phyloP scores from a whole-genome alignment of 1,140 invertebrate species.

The Magallana ariakensis region DNA sequence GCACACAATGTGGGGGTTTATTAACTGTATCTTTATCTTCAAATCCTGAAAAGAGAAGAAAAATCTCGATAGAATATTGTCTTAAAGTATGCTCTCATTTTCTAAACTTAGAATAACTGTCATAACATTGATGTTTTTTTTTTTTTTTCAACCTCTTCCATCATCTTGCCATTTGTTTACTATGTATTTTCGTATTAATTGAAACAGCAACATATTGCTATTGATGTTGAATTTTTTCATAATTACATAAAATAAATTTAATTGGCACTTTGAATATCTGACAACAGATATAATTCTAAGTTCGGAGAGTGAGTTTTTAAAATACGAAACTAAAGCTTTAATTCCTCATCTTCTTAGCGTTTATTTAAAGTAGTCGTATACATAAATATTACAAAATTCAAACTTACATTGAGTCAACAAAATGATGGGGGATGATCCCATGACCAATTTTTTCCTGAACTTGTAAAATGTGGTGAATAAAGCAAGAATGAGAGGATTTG shows the following conservation, averaged over 20 bases:
- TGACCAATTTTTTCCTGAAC: not conserved
- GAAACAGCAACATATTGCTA: no score
- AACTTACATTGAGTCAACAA: not conserved
- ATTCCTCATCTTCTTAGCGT: not conserved
- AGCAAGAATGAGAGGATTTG: constrained; percentile 72
- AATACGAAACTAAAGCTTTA: constrained; percentile 2
- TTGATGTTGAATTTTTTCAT: no score
- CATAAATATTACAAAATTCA: not conserved
- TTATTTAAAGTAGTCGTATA: not conserved
- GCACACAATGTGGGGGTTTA: constrained; percentile 80
- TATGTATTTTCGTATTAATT: not conserved
- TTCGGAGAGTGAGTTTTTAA: no score
- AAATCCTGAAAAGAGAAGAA: constrained; percentile 64
- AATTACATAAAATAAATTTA: no score
- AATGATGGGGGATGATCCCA: not conserved
- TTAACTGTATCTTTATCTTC: constrained; percentile 73
- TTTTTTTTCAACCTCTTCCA: constrained; percentile 35
- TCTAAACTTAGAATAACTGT: no score
- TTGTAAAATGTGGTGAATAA: not conserved
- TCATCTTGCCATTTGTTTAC: constrained; percentile 10
- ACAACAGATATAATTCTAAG: no score
- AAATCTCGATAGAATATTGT: no score
- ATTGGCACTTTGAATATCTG: no score
- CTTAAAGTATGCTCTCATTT: no score
- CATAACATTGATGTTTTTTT: no score